These are phyloP conservation scores for Nephrotoma flavescens DNA, from an alignment of 2,888 invertebrate species.

Conservation along the genomic window DNA sequence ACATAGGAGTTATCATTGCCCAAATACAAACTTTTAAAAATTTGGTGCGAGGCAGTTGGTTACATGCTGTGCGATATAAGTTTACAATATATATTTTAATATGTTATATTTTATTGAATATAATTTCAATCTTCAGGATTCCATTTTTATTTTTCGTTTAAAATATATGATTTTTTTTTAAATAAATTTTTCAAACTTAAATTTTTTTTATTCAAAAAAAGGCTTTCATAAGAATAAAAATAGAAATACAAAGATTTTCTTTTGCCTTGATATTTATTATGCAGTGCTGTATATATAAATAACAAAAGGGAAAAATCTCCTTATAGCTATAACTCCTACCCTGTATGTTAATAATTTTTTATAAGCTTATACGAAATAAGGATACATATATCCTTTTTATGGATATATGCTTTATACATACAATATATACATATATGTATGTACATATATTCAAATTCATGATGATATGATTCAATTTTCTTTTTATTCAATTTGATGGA, in stretches of 20 bases:
- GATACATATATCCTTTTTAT: neutral
- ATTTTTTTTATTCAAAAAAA: neutral
- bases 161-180: neutral
- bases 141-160: neutral
- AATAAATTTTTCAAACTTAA: neutral
- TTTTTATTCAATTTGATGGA: constrained; percentile 3
- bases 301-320: neutral
- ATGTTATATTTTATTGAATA: neutral
- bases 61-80: no score
- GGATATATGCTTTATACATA: neutral
- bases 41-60: no score
- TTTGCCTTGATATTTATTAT: neutral
- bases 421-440: no score
- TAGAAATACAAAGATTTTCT: neutral
- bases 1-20: no score
- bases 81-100: neutral
- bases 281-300: neutral
- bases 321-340: neutral
- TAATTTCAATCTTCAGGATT: neutral
- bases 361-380: neutral
- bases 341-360: neutral
- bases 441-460: neutral
- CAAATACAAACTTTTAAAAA: no score
- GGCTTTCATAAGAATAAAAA: neutral
- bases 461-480: constrained; percentile 4